These are phyloP conservation scores for Aphis craccivora DNA, from an alignment of 1,140 invertebrate genomes.

Conservation along the genomic window DNA sequence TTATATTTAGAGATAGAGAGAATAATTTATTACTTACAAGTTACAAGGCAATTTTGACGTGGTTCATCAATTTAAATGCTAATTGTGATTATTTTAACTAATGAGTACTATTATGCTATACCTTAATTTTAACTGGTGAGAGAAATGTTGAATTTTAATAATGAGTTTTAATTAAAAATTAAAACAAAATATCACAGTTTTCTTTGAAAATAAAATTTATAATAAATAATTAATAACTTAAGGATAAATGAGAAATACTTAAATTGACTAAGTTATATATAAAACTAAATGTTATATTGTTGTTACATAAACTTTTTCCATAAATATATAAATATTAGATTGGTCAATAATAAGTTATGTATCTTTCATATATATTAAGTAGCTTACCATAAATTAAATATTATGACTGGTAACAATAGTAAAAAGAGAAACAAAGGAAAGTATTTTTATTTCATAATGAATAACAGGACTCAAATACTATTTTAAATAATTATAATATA, in stretches of 20 bases:
- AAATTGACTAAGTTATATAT: not conserved
- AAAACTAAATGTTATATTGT: not conserved
- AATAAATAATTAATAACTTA: slow-evolving; percentile 13
- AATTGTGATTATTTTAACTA: not conserved
- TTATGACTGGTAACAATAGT: not conserved
- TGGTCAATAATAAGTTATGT: not conserved
- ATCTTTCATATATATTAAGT: not conserved
- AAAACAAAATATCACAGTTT: slow-evolving; percentile 39
- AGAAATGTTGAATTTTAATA: not conserved
- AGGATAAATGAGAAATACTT: not conserved
- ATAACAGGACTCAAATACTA: not conserved
- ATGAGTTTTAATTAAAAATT: not conserved
- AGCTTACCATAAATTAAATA: not conserved
- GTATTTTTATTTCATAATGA: not conserved
- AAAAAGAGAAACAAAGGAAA: not conserved
- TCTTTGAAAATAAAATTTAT: slow-evolving; percentile 43
- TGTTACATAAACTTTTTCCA: not conserved
- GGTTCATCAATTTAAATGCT: not conserved
- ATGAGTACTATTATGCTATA: not conserved
- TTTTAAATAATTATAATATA: too few species aligned
- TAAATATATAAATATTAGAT: not conserved
- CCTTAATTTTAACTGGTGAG: not conserved
- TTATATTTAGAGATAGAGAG: too few species aligned
- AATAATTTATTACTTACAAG: too few species aligned
- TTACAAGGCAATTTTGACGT: not conserved